A percentile compares a stretch with the other conserved stretches of the same genome.
These are phyloP conservation scores for Speoplatyrhinus poulsoni DNA, from an alignment of 2,113 vertebrate species.

Conservation along the genomic window DNA sequence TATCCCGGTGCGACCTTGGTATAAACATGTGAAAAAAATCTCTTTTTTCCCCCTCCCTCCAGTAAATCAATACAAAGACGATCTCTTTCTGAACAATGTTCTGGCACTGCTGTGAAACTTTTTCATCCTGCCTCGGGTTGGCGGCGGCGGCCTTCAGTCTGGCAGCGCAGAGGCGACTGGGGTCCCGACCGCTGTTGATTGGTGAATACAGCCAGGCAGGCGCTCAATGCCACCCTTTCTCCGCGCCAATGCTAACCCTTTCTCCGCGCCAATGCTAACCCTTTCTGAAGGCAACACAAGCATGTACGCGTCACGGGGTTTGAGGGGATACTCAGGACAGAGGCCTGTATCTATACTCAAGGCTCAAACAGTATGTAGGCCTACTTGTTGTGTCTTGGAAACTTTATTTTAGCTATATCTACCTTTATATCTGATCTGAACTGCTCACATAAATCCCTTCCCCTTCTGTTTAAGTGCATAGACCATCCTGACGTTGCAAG, in stretches of 20 bases:
- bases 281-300: conserved; percentile 22
- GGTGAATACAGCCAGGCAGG: conserved; percentile 44
- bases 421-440: not conserved
- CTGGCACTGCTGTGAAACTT: conserved; percentile 54
- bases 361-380: not conserved
- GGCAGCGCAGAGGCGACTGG: conserved; percentile 26
- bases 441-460: too few relatives aligned
- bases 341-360: not conserved
- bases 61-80: conserved; percentile 74
- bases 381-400: not conserved
- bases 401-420: not conserved
- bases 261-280: conserved; percentile 36
- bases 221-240: conserved; percentile 47
- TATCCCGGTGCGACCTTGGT: conserved; percentile 70
- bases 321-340: not conserved
- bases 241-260: conserved; percentile 41
- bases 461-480: too few relatives aligned
- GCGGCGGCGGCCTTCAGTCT: conserved; percentile 50
- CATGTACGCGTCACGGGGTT: not conserved
- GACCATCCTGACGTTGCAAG: too few relatives aligned
- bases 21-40: conserved; percentile 77
- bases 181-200: conserved; percentile 42
- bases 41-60: conserved; percentile 54
- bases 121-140: conserved; percentile 61
- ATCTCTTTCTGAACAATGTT: conserved; percentile 64